phyloP scores from a whole-genome alignment of 2,797 vertebrate genomes.

The Cryptoprocta ferox region DNA sequence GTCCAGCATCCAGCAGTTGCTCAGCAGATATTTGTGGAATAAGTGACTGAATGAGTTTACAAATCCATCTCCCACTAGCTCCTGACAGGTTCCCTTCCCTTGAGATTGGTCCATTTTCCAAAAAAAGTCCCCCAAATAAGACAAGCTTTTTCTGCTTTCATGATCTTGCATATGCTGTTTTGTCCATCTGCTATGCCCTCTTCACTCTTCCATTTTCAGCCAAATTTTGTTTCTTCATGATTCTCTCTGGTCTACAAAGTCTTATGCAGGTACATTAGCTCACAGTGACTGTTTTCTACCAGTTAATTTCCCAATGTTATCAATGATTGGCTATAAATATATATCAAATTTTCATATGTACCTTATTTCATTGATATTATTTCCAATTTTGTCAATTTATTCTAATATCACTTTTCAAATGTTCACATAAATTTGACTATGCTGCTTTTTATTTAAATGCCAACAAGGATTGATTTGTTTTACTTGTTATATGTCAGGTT shows the following conservation, averaged over 20 bases:
- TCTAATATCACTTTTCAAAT: not conserved
- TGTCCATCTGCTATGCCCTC: not conserved
- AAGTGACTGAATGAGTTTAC: not conserved
- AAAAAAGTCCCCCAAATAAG: not conserved
- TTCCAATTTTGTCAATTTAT: not conserved
- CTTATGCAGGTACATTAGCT: not conserved
- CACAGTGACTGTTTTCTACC: not conserved
- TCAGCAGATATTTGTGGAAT: not conserved
- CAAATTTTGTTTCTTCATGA: not conserved
- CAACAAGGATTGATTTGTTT: not conserved
- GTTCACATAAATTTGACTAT: not conserved
- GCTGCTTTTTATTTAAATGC: not conserved
- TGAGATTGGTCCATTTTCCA: not conserved
- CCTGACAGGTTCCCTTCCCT: not conserved
- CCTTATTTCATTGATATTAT: not conserved
- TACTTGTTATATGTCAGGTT: not conserved
- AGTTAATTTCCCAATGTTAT: not conserved
- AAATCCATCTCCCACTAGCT: not conserved
- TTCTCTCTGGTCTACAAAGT: not conserved
- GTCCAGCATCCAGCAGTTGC: no score
- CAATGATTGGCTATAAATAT: not conserved
- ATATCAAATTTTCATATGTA: not conserved
- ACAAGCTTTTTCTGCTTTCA: not conserved
- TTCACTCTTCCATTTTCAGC: not conserved
- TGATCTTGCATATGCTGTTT: not conserved